These are phyloP conservation scores for Caenorhabditis brenneri DNA, from an alignment of 1,140 invertebrate genomes.

Conservation along the genomic window DNA sequence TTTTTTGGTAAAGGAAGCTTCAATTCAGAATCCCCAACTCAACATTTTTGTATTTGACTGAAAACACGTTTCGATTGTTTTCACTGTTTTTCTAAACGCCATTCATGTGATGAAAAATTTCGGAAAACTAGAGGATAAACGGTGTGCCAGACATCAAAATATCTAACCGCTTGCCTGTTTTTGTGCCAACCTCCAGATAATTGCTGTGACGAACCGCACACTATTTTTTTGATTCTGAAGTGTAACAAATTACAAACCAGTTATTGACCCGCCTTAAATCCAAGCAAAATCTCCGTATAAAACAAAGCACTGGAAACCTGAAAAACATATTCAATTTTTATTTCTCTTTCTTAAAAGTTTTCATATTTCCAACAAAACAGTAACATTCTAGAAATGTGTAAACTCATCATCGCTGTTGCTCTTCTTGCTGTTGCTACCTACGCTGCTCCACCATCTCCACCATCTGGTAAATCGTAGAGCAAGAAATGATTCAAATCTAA, in stretches of 20 bases:
- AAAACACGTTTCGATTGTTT: no score
- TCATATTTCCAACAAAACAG: neutral
- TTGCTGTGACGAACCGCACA: neutral
- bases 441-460: conserved; percentile 2
- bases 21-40: no score
- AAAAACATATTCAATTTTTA: conserved; percentile 1
- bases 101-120: neutral
- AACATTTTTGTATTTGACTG: no score
- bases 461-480: neutral
- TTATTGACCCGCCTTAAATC: conserved; percentile 8
- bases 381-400: neutral
- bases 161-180: conserved; percentile 18
- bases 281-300: neutral
- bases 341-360: neutral
- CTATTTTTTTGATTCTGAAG: neutral
- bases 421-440: conserved; percentile 6
- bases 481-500: no score
- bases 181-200: neutral
- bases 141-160: conserved; percentile 25
- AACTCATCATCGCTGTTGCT: neutral
- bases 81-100: neutral
- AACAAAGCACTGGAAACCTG: neutral
- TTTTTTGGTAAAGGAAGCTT: no score
- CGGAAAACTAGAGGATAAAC: neutral
- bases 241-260: conserved; percentile 32